Conservation (phyloP, 2,113 vertebrate genomes). For the Anolis sagrei region DNA sequence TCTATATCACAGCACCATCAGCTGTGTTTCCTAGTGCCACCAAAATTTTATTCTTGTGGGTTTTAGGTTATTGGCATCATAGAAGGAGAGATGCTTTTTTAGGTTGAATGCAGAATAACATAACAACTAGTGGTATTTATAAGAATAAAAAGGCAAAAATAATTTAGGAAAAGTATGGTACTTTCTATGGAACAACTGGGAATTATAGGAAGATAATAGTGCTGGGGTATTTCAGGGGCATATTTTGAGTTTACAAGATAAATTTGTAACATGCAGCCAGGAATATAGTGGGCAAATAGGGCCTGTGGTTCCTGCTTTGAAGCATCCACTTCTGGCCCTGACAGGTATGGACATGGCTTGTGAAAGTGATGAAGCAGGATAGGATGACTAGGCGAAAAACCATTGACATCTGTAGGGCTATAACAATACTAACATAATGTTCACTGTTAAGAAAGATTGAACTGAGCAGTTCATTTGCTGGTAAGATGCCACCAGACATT, state of each 20-base stretch:
- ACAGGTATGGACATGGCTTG: not conserved
- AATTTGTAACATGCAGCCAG: not conserved
- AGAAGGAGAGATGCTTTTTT: not conserved
- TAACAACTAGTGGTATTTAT: no score
- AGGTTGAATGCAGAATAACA: not conserved
- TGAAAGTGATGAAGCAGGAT: not conserved
- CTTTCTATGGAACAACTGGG: not conserved
- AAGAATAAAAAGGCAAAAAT: no score
- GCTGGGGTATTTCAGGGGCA: not conserved
- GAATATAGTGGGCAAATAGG: not conserved
- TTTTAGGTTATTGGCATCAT: not conserved
- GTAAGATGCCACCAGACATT: not conserved
- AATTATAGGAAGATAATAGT: not conserved
- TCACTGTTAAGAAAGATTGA: not conserved
- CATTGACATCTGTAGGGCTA: not conserved
- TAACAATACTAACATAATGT: not conserved
- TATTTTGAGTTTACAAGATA: not conserved
- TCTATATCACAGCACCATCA: not conserved
- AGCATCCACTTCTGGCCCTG: no score
- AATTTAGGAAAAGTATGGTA: no score
- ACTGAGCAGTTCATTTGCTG: not conserved
- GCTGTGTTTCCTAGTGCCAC: not conserved
- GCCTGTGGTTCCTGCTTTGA: not conserved
- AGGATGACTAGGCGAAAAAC: not conserved
- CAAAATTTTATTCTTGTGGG: not conserved